These are phyloP conservation scores for Aleiodes testaceus DNA, from an alignment of 2,888 invertebrate species.

Conservation along the genomic window DNA sequence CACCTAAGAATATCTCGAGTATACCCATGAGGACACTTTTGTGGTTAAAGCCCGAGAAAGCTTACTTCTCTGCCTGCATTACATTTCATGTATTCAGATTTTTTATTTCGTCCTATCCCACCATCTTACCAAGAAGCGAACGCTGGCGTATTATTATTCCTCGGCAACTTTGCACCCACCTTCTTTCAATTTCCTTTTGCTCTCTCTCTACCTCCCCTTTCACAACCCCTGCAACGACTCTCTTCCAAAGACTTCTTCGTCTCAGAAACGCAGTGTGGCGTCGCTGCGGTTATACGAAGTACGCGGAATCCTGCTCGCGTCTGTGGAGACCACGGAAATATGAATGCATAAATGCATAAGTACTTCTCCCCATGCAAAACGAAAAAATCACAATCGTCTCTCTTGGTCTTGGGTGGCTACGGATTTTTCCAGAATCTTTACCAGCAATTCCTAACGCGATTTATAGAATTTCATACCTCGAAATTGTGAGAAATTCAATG, in stretches of 20 bases:
- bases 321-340: constrained; percentile 68
- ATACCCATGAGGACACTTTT: constrained; percentile 19
- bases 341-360: constrained; percentile 73
- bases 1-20: constrained; percentile 10
- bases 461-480: constrained; percentile 26
- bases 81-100: constrained; percentile 72
- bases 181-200: constrained; percentile 33
- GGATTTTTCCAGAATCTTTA: constrained; percentile 43
- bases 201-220: constrained; percentile 50
- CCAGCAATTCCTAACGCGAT: constrained; percentile 15
- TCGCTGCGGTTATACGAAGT: constrained; percentile 46
- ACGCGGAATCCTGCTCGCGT: constrained; percentile 1
- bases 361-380: constrained; percentile 55
- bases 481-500: not conserved
- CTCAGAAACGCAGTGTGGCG: constrained; percentile 40
- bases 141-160: constrained; percentile 69
- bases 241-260: constrained; percentile 45
- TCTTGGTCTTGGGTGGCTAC: constrained; percentile 37
- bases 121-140: constrained; percentile 55
- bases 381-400: constrained; percentile 46
- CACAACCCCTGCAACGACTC: constrained; percentile 52
- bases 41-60: constrained; percentile 45
- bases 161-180: constrained; percentile 69
- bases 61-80: constrained; percentile 58
- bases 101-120: constrained; percentile 56